phyloP scores from a whole-genome alignment of 1,140 invertebrate genomes.

The Lepidurus packardi region DNA sequence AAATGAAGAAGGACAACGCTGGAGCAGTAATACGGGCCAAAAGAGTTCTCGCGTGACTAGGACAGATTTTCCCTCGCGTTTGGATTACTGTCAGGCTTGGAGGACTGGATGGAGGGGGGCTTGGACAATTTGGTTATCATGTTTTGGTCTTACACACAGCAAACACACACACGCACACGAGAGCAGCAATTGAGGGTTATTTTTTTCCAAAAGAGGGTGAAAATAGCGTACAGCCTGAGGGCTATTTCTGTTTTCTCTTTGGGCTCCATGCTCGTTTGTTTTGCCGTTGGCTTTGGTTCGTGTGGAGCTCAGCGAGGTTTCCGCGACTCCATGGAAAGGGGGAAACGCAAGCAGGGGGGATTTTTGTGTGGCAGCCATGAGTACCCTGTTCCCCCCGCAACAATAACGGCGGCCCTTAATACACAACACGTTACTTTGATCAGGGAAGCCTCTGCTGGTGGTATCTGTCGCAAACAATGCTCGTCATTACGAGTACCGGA shows the following conservation, averaged over 20 bases:
- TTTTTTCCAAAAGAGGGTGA: neutral
- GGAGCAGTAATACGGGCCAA: neutral
- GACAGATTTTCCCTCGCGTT: neutral
- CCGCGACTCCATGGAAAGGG: neutral
- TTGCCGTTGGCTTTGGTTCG: neutral
- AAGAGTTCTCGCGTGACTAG: neutral
- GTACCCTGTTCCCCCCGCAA: neutral
- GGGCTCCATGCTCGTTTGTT: neutral
- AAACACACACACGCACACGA: neutral
- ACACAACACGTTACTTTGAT: neutral
- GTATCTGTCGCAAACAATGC: neutral
- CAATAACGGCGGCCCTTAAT: neutral
- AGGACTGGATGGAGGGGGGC: neutral
- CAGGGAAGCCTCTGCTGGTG: neutral
- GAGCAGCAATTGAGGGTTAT: neutral
- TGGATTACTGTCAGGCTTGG: neutral
- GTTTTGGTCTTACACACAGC: neutral
- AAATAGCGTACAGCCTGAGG: neutral
- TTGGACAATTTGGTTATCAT: conserved; percentile 5
- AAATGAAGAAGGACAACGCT: neutral
- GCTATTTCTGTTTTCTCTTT: conserved; percentile 1
- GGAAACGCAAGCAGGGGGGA: neutral
- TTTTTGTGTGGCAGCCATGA: too few species aligned
- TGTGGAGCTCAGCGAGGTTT: neutral
- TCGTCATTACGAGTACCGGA: neutral